Base-by-base conservation (phyloP, 2,113 vertebrate genomes). In the Falcunculus frontatus region DNA sequence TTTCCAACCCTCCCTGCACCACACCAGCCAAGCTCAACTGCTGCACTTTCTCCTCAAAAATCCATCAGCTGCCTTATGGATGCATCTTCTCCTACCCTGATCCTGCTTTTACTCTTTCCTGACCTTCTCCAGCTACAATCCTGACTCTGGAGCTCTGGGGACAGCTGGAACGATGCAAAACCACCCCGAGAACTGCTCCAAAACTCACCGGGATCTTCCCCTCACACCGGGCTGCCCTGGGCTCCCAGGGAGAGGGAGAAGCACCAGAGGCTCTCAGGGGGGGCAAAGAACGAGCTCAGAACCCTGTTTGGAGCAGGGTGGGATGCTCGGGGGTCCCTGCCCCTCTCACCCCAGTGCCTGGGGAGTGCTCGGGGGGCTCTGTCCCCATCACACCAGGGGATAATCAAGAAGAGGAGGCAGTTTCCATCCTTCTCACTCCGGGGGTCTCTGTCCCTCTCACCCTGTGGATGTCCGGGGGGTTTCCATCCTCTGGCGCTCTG, bases 161-260 rank as follows among this genome's bases (percentile, higher is more conserved):
- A 35, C n/a, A 59, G 22, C n/a, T 35, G 10, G 33, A 35, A 59
- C n/a, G 16, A 59, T 0, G 7, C 22, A 26, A 59, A 59, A 59
- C 22, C 56, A 16, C n/a, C n/a, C 56, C 10, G 5, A 35, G 56
- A 25, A 23, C 55, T 0, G 3, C 77, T 50, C 39, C 65, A 42
- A 53, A 80, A 2, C 7, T 29, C 13, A 9, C 27, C 32, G 0
- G 0, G 13, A 50, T 5, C 35, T 16, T 17, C 56, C 41, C 39
- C 49, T 1, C 7, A 21, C 10, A 4, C 10, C 0, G 0, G 27
- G 59, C 37, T 52, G 46, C 56, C 41, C 73, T 25, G 47, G 14
- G 52, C 16, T 26, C 19, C n/a, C 33, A 26, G 35, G 21, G 39
- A 39, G 2, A 9, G n/a, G 16, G 32, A 78, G 11, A 44, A 57